Conservation (phyloP, 2,113 vertebrate genomes). For the Strigops habroptila region DNA sequence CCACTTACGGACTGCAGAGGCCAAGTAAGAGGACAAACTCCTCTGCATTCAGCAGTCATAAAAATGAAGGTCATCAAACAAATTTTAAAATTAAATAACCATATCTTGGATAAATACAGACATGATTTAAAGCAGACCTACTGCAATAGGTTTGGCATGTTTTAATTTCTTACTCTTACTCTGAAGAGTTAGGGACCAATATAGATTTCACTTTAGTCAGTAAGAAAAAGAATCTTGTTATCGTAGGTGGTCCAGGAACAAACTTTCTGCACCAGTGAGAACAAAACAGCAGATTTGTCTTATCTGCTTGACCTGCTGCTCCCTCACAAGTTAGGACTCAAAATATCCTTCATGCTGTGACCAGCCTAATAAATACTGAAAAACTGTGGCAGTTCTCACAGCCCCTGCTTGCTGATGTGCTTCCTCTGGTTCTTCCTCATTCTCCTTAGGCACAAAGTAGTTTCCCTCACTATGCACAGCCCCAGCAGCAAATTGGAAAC, state of each 20-base stretch:
- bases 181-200: not conserved
- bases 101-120: not conserved
- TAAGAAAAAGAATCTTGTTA: not conserved
- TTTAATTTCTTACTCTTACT: not conserved
- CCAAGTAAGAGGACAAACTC: not conserved
- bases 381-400: rapidly evolving
- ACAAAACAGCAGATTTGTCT: not conserved
- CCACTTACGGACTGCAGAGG: not conserved
- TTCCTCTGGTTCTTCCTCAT: not conserved
- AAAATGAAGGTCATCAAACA: not conserved
- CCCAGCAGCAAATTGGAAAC: not conserved
- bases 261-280: not conserved
- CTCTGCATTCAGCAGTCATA: not conserved
- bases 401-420: not conserved
- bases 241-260: not conserved
- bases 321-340: not conserved
- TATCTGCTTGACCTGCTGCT: not conserved
- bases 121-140: not conserved
- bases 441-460: not conserved
- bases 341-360: not conserved
- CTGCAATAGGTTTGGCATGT: not conserved
- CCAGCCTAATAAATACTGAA: not conserved
- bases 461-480: not conserved
- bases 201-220: not conserved
- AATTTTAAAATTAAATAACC: not conserved